Conservation (phyloP, 2,797 vertebrate genomes). For the Crenuchus spilurus region DNA sequence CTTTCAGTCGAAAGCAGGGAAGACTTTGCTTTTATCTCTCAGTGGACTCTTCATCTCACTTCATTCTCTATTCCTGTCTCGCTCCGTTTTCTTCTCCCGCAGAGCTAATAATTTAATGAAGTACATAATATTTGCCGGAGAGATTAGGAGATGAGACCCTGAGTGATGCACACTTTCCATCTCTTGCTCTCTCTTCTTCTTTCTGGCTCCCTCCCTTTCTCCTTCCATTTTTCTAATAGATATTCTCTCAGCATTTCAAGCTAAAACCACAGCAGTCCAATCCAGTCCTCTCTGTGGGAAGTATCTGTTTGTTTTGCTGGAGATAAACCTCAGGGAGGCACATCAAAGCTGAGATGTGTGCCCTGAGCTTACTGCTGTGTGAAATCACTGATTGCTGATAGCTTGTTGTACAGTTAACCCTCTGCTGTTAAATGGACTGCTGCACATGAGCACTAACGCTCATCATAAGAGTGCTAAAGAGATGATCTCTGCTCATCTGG, state of each 20-base stretch:
- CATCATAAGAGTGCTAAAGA: conserved; percentile 5
- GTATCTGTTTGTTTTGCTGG: conserved; percentile 43
- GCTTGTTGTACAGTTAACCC: conserved; percentile 15
- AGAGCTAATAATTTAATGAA: conserved; percentile 32
- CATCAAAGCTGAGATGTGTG: conserved; percentile 33
- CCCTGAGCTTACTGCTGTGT: conserved; percentile 20
- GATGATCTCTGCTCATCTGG: conserved; percentile 5
- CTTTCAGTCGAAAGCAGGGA: conserved; percentile 18
- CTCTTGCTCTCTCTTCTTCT: not conserved
- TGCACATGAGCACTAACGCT: conserved; percentile 6
- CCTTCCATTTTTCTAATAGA: conserved; percentile 12
- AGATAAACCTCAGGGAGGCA: conserved; percentile 42
- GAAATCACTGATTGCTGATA: conserved; percentile 43
- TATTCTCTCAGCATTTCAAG: conserved; percentile 12
- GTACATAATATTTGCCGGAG: conserved; percentile 32
- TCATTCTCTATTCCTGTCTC: conserved; percentile 11
- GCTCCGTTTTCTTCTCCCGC: not conserved
- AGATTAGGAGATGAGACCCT: conserved; percentile 22
- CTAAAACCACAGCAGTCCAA: conserved; percentile 18
- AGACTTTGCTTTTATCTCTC: conserved; percentile 15
- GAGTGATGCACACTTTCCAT: conserved; percentile 11
- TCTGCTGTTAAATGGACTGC: conserved; percentile 24
- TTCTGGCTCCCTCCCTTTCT: not conserved
- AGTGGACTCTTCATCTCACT: conserved; percentile 1
- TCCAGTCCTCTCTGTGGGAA: conserved; percentile 8